These are phyloP conservation scores for Periplaneta americana DNA, from an alignment of 1,140 invertebrate species.

Conservation along the genomic window DNA sequence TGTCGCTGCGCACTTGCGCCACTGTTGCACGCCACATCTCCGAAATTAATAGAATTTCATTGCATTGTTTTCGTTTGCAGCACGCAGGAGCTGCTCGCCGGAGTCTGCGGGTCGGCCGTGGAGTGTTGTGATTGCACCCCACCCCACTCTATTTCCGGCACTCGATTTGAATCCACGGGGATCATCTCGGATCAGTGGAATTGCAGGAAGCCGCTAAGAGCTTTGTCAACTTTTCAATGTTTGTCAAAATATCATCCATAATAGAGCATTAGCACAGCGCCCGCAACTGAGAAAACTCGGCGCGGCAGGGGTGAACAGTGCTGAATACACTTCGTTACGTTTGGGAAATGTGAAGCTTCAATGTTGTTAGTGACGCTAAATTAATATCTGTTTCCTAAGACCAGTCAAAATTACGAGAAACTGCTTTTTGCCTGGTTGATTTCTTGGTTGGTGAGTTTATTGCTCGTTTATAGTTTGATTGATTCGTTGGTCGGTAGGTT, in stretches of 20 bases:
- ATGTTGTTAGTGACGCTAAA: too few relatives aligned
- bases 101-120: neutral
- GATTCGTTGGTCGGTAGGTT: too few relatives aligned
- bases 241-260: neutral
- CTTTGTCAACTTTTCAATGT: constrained; percentile 3
- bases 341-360: too few relatives aligned
- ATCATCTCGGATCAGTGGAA: constrained; percentile 5
- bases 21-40: neutral
- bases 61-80: neutral
- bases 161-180: constrained; percentile 1
- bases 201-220: constrained; percentile 4
- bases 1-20: too few relatives aligned
- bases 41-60: neutral
- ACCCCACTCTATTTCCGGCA: neutral
- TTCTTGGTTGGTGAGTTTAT: too few relatives aligned
- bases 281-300: neutral
- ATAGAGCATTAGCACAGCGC: neutral
- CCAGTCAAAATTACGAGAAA: too few relatives aligned
- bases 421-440: too few relatives aligned
- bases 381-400: too few relatives aligned
- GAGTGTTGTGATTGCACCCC: constrained; percentile 2
- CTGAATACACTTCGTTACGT: too few relatives aligned
- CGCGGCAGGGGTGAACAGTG: neutral
- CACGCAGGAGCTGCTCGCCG: neutral
- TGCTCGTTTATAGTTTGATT: too few relatives aligned